Base-by-base conservation (phyloP, 2,113 vertebrate genomes). In the Brienomyrus longianalis region DNA sequence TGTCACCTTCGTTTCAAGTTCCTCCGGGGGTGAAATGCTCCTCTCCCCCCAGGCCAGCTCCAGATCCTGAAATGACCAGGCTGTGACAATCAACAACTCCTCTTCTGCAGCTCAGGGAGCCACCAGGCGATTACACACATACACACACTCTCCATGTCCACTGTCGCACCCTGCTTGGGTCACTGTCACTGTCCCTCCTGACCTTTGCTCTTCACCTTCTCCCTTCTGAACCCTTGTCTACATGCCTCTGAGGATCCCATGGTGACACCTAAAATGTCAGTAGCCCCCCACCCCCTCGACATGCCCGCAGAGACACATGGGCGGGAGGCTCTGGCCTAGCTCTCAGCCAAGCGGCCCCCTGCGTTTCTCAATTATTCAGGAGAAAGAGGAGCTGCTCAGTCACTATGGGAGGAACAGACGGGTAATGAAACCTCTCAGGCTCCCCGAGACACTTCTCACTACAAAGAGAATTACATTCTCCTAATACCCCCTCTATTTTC, bases 1-100 rank as follows among this genome's bases (percentile, higher is more conserved):
- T 88, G 9, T 89, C 1, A 70, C 62, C 13, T 90, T 88, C 39
- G n/a, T 45, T 2, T 23, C 80, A 10, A 54, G 84, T 27, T 9
- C 83, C 21, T 90, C 92, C 2, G 15, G 48, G 83, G 31, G 31
- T 7, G 17, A 50, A 45, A 21, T 50, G 19, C 10, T 48, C n/a
- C 66, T 10, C 6, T 74, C 88, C 59, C 56, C 88, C 0, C 11
- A 47, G 0, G 47, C 15, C n/a, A 91, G 91, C 66, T 93, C 92
- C 21, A 87, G 9, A 0, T 95, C 94, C 92, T 92, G 95, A 83
- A 94, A 95, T 35, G 95, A 2, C 90, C 93, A 95, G 83, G 92
- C 89, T 17, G 94, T 88, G 91, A 93, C 91, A 0, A 94, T 93
- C 89, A 94, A 83, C 0, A 88, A 0, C 15, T 93, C 90, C 0